Evolutionary conservation across 1,140 invertebrate genomes (phyloP).

Genomic region (Zaprionus gabonicus): DNA sequence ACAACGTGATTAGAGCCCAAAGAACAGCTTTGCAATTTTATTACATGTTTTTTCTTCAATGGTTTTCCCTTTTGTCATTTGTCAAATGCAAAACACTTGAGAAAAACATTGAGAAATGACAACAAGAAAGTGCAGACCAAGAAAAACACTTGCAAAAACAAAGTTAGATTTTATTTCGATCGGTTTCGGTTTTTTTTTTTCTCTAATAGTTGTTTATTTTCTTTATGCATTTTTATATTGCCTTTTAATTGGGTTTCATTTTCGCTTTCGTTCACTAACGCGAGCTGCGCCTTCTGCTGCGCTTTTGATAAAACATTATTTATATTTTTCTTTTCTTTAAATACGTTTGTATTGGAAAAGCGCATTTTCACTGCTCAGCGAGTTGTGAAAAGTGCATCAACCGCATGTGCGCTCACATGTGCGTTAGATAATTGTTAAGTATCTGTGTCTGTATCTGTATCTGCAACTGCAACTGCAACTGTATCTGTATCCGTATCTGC

Average conservation of each 20-base stretch:
- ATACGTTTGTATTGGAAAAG: conserved; percentile 48
- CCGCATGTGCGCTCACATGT: conserved; percentile 72
- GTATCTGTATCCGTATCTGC: background rate
- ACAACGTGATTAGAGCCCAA: conserved; percentile 9
- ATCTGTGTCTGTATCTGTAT: conserved; percentile 9
- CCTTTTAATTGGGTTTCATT: conserved; percentile 27
- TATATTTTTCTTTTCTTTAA: conserved; percentile 37
- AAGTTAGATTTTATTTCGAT: conserved; percentile 28
- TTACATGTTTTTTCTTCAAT: background rate
- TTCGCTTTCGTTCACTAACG: conserved; percentile 31
- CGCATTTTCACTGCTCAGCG: conserved; percentile 80
- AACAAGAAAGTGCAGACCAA: background rate
- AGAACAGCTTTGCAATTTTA: conserved; percentile 42
- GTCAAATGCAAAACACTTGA: conserved; percentile 31
- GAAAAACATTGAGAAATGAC: background rate
- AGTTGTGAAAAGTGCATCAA: conserved; percentile 82
- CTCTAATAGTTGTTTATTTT: conserved; percentile 11
- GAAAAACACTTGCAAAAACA: conserved; percentile 63
- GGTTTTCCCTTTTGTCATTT: conserved; percentile 17
- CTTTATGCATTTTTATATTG: conserved; percentile 4
- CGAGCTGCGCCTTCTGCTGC: conserved; percentile 36
- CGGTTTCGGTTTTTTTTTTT: conserved; percentile 21
- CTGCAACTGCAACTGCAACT: conserved; percentile 6
- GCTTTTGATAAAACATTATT: conserved; percentile 18
- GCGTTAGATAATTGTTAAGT: conserved; percentile 78